Evolutionary conservation across 2,888 invertebrate genomes (phyloP).

Genomic region (Boloria selene): DNA sequence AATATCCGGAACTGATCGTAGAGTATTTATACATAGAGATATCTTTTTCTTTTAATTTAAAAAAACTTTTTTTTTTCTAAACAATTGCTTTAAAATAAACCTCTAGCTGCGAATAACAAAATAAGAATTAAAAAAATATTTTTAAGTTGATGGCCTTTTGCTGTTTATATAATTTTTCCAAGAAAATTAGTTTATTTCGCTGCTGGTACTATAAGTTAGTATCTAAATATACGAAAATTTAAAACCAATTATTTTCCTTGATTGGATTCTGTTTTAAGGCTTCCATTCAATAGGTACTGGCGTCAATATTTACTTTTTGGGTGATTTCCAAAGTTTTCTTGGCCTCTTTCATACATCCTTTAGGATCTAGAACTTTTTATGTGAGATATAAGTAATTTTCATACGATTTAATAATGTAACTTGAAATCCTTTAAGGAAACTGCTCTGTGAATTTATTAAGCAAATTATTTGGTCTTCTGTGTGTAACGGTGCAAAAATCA

Average conservation of each 20-base stretch:
- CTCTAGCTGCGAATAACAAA: no score
- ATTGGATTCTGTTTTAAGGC: constrained; percentile 12
- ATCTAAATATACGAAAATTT: background rate
- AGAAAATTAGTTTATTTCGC: no score
- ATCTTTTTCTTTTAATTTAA: background rate
- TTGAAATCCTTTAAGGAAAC: no score
- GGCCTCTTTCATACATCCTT: background rate
- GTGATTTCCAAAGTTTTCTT: no score
- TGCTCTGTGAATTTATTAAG: constrained; percentile 15
- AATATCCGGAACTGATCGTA: constrained; percentile 30
- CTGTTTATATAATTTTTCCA: no score
- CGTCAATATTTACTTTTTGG: no score
- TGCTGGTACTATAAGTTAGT: background rate
- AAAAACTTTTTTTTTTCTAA: background rate
- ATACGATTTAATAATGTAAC: no score
- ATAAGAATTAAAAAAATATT: no score
- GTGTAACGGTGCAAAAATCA: constrained; percentile 37
- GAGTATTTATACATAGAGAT: constrained; percentile 9
- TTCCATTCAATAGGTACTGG: constrained; percentile 5
- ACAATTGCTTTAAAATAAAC: constrained; percentile 5
- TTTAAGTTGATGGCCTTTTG: no score
- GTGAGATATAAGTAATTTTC: background rate
- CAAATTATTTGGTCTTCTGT: constrained; percentile 23
- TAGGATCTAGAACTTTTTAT: background rate
- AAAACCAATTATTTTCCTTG: constrained; percentile 5